Percentiles rank a stretch among this genome's conserved stretches.
Evolutionary conservation across 2,888 invertebrate species (phyloP).

Genomic region (Epistrophella euchroma): DNA sequence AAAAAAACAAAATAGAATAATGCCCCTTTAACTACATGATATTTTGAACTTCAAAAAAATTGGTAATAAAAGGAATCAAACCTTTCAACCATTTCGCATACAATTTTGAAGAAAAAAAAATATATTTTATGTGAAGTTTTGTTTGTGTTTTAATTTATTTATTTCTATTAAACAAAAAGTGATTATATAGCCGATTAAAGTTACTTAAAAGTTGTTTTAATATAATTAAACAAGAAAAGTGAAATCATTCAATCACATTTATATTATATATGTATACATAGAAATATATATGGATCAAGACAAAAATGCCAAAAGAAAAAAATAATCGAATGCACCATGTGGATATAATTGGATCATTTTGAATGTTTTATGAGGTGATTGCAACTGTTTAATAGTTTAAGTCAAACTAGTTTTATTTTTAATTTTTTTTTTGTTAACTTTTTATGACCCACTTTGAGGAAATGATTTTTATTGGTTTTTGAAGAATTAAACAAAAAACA

Average conservation of each 20-base stretch:
- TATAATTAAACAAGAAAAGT: constrained; percentile 16
- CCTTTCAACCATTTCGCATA: not conserved
- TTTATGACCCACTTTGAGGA: constrained; percentile 37
- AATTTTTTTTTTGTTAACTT: not conserved
- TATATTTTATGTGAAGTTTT: not conserved
- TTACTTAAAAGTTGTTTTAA: constrained; percentile 26
- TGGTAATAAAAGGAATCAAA: not conserved
- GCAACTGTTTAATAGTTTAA: constrained; percentile 51
- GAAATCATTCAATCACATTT: constrained; percentile 21
- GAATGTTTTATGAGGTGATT: constrained; percentile 57
- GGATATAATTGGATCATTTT: constrained; percentile 52
- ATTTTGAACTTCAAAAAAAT: not conserved
- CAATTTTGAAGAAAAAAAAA: not conserved
- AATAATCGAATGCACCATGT: constrained; percentile 49
- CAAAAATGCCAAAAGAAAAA: constrained; percentile 17
- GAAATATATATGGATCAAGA: constrained; percentile 5
- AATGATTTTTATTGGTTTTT: constrained; percentile 14
- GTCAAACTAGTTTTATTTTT: constrained; percentile 26
- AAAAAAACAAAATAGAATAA: not conserved
- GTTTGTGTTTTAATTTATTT: not conserved
- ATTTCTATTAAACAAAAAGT: not conserved
- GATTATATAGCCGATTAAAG: not conserved
- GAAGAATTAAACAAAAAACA: too few species aligned
- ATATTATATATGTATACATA: not conserved
- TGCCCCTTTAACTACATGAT: not conserved